Conservation (phyloP, 2,113 vertebrate genomes). For the Colaptes auratus region DNA sequence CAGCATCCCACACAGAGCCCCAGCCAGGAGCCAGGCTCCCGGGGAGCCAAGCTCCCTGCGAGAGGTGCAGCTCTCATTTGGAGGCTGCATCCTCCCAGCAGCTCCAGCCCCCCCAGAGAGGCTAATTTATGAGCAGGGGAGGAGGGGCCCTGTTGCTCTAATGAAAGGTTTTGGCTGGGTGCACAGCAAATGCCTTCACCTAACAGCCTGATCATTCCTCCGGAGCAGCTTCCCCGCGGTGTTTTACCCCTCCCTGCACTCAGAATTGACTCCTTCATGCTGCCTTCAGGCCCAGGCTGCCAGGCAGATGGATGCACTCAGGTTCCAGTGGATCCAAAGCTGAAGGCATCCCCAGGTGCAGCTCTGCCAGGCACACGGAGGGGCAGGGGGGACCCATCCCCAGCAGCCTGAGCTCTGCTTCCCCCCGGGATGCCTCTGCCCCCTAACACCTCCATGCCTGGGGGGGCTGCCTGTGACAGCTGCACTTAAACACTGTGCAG, state of each 20-base stretch:
- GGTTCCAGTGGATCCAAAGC: neutral
- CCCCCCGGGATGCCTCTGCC: neutral
- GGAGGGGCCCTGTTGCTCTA: neutral
- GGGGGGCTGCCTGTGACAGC: neutral
- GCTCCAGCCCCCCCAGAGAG: neutral
- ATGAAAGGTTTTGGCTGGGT: slow-evolving; percentile 31
- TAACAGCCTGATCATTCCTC: neutral
- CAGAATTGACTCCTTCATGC: neutral
- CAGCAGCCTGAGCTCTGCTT: neutral
- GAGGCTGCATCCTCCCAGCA: neutral
- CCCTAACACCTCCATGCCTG: neutral
- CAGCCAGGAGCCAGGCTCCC: rapidly evolving
- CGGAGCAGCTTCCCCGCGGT: slow-evolving; percentile 13
- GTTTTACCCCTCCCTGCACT: neutral
- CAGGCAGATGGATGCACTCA: neutral
- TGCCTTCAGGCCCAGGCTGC: neutral
- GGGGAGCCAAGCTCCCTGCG: neutral
- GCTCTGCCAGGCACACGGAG: neutral
- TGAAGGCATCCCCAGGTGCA: neutral
- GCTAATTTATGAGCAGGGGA: slow-evolving; percentile 4
- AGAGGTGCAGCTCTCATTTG: rapidly evolving
- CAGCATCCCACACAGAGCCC: neutral
- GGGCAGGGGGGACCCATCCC: neutral
- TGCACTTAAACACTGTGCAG: neutral
- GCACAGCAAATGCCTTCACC: neutral